Conservation (phyloP, 2,888 invertebrate species). For the Aporophyla nigra region DNA sequence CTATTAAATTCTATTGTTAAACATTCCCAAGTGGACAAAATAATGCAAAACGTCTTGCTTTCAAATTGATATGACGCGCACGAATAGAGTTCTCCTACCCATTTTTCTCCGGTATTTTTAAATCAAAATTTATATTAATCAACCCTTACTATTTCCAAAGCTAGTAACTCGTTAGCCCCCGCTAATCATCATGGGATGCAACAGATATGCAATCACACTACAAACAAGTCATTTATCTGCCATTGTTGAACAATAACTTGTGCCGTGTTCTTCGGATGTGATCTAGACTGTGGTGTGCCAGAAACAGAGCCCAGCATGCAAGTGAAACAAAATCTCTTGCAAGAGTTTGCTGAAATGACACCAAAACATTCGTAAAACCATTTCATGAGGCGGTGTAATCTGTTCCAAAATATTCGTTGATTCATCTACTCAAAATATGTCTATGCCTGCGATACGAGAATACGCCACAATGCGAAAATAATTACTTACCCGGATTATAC, state of each 20-base stretch:
- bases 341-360: neutral
- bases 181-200: conserved; percentile 28
- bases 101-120: neutral
- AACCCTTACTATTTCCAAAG: conserved; percentile 12
- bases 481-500: conserved; percentile 11
- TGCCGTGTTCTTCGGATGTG: conserved; percentile 7
- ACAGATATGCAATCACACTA: conserved; percentile 33
- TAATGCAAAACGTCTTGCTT: neutral
- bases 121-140: neutral
- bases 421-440: conserved; percentile 13
- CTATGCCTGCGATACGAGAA: neutral
- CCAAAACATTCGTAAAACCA: neutral
- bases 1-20: conserved; percentile 9
- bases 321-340: neutral
- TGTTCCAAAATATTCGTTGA: conserved; percentile 14
- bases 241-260: conserved; percentile 31
- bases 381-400: neutral
- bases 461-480: conserved; percentile 8
- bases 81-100: neutral
- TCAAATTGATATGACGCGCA: neutral
- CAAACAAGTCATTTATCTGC: conserved; percentile 38
- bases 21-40: neutral
- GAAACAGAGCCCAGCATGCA: neutral
- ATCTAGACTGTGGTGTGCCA: neutral
- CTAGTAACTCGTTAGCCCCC: neutral